Base-by-base conservation (phyloP, 37 sponge, comb jelly and placozoan species). In the Tethya wilhelma region DNA sequence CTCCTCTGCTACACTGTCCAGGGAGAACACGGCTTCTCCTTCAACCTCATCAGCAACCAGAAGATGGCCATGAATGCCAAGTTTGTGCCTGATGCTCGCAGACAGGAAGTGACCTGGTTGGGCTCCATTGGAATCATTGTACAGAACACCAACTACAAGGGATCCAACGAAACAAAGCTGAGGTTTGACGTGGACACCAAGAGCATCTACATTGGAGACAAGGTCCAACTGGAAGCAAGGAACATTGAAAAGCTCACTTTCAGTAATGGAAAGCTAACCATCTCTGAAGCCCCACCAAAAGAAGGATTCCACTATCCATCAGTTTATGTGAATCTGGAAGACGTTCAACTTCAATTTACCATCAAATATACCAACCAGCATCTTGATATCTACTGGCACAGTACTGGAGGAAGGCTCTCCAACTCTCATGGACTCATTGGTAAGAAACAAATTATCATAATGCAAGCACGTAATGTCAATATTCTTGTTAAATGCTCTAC, bases 361-460 rank as follows among this genome's bases (percentile, higher is more conserved):
- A 67, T 79, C 67, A 79, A 79, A 40, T 79, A 56, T 34, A 56
- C 38, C 40, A 79, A 42, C 38, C 40, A 79, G 37, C 79, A 79
- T 53, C 34, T 79, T 37, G 79, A 79, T 49, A 29, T 79, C 28
- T 79, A 37, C 79, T 79, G 79, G 79, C 79, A 79, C 79, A 79
- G 55, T 17, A 79, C 79, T 53, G 79, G 79, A 79, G n/a, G 67
- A 38, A 67, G 67, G 33, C 31, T 29, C 25, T 30, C 38, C 20
- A 28, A 67, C 45, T 79, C 79, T 23, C 79, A 79, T 53, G 79
- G 79, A 67, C 30, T 79, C 7, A 67, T 79, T 36, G 79, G 79
- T 79, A 33, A 79, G 79, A 31, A n/a, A n/a, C n/a, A n/a, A n/a
- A n/a, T n/a, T n/a, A n/a, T n/a, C n/a, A n/a, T n/a, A n/a, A n/a